Evolutionary conservation across 1,140 invertebrate species (phyloP), one percentile per base, ranked within the genome.

Genomic region (Papilio polytes): DNA sequence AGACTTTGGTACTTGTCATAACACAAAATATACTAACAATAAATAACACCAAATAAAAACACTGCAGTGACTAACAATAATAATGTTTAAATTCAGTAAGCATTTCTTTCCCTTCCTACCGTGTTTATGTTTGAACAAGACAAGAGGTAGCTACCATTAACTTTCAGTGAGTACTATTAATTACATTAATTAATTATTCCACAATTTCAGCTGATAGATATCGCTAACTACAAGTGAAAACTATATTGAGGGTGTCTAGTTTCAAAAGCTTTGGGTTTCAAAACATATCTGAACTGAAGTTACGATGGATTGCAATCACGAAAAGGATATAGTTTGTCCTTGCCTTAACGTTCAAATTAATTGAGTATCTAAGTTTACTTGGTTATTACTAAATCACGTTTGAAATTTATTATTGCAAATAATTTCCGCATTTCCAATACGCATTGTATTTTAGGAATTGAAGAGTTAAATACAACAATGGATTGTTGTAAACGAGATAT

Each of bases 381-480:
- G 22, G 22, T 63, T 63, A 63, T 63, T 22, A 63, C 3, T 63
- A 10, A 26, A 63, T 63, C 20, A 26, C 2, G 59, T 63, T 13
- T 63, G 9, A 63, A 63, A 26, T 26, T 0, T 22, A 26, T 26
- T 63, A 63, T 63, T 13, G 10, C 22, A 18, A 63, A 63, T 70
- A 26, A 31, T 70, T 70, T 70, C 63, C 63, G 63, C 63, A 70
- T 70, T 70, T 63, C 59, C 2, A 63, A 22, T 12, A 63, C 10
- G n/a, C 53, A 56, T 56, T 56, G n/a, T 20, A 56, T 3, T 56
- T 56, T 56, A 56, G n/a, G 18, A 8, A 56, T 56, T 56, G n/a
- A n/a, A 18, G 51, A 53, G 53, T 80, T 74, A 73, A 81, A 81
- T 81, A 51, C 46, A 81, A 77, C 53, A 76, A 76, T 74, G 80